Evolutionary conservation across 1,140 invertebrate species (phyloP).

Genomic region (Cecropterus lyciades): DNA sequence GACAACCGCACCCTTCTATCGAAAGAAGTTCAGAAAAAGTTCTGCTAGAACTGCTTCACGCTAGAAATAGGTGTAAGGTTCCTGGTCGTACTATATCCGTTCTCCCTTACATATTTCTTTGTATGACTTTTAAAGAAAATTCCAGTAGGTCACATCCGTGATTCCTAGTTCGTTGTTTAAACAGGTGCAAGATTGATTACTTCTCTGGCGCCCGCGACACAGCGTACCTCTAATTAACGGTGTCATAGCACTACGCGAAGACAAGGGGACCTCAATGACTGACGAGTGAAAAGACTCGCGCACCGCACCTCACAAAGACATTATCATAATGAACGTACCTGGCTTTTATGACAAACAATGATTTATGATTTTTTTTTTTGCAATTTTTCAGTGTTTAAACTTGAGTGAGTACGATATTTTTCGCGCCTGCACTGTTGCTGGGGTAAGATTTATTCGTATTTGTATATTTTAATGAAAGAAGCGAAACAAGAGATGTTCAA

Average conservation of each 20-base stretch:
- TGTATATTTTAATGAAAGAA: no score
- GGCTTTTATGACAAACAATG: conserved; percentile 18
- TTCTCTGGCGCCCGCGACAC: conserved; percentile 55
- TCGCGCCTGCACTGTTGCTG: conserved; percentile 8
- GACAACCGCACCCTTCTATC: no score
- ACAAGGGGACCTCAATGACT: conserved; percentile 41
- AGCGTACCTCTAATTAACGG: conserved; percentile 70
- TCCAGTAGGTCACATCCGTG: conserved; percentile 39
- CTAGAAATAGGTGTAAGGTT: no score
- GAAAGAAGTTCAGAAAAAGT: no score
- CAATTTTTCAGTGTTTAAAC: conserved; percentile 34
- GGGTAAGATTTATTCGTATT: not conserved
- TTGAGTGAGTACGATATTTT: conserved; percentile 27
- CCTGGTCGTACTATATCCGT: no score
- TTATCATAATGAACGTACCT: conserved; percentile 37
- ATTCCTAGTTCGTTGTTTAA: conserved; percentile 39
- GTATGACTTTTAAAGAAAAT: no score
- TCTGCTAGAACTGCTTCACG: no score
- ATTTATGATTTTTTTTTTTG: conserved; percentile 21
- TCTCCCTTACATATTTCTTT: no score
- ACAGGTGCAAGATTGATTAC: conserved; percentile 79
- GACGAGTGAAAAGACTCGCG: conserved; percentile 41
- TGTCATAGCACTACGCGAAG: conserved; percentile 50
- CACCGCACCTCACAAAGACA: conserved; percentile 39
- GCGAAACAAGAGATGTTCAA: no score